Base-by-base conservation (phyloP, 2,797 vertebrate species). In the Takifugu ocellatus region DNA sequence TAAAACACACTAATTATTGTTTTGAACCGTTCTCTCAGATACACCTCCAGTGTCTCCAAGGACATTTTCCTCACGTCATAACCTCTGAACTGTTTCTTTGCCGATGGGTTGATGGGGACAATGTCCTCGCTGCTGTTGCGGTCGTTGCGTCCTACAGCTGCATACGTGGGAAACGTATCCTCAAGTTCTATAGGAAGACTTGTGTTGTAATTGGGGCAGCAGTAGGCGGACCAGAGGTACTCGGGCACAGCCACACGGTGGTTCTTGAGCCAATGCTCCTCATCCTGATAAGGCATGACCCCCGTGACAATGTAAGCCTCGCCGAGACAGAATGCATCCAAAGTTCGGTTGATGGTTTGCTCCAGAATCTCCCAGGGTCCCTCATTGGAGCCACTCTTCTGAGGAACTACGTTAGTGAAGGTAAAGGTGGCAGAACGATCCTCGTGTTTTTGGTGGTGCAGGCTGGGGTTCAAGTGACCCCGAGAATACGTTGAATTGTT, bases 201-300 rank as follows among this genome's bases (percentile, higher is more conserved):
- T 43, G 21, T 33, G 68, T 59, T 85, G 75, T 82, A 89, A 5
- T 62, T 67, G 2, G 79, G 72, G 59, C 89, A 92, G 75, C 90
- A 91, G 77, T 91, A 91, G 8, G 89, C 84, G 0, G 88, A 90
- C 90, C 90, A 91, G 0, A 90, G 14, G 9, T 90, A 90, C 78
- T 91, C 89, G 0, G 91, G 91, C 8, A 91, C 79, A 0, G 87
- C 87, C 55, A 91, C 87, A 0, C 90, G 84, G 1, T 78, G 75
- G 8, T 85, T 63, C 25, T 60, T 83, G 5, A 91, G 70, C 90
- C 90, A 89, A 25, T 2, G 75, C 14, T 84, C 78, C 0, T 71
- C 56, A 2, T 21, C 52, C 26, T 16, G 54, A 45, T 91, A 91
- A 0, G 89, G 89, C 49, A 92, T 85, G 71, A 80, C 25, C 1